Evolutionary conservation across 1,140 invertebrate species (phyloP).

Genomic region (Drosophila nebulosa): DNA sequence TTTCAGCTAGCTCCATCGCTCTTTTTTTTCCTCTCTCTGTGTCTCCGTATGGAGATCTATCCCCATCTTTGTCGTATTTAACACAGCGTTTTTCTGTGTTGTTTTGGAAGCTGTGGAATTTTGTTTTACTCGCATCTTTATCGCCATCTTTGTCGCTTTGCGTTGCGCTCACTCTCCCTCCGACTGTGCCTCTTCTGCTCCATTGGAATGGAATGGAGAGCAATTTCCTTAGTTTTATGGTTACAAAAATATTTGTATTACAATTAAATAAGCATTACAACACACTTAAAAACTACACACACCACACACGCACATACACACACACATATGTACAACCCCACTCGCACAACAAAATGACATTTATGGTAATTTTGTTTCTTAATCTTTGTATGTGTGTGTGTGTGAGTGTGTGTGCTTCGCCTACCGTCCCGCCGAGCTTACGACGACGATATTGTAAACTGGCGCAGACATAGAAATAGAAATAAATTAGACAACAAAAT

Average conservation of each 20-base stretch:
- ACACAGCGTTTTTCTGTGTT: slow-evolving; percentile 9
- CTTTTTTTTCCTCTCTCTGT: neutral
- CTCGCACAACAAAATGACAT: slow-evolving; percentile 38
- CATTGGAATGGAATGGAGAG: neutral
- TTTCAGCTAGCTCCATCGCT: neutral
- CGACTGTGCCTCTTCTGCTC: neutral
- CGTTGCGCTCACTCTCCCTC: neutral
- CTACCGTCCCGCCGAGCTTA: neutral
- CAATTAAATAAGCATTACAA: slow-evolving; percentile 45
- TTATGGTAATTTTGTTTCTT: slow-evolving; percentile 66
- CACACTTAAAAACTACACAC: slow-evolving; percentile 46
- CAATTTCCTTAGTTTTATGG: neutral
- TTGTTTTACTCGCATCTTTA: slow-evolving; percentile 35
- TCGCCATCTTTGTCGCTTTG: neutral
- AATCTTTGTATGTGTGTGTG: slow-evolving; percentile 45
- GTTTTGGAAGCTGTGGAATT: slow-evolving; percentile 31
- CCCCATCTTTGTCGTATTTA: neutral
- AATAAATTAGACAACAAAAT: slow-evolving; percentile 66
- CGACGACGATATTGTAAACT: neutral
- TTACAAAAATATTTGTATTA: slow-evolving; percentile 46
- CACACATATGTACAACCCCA: no score
- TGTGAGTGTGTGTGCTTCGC: neutral
- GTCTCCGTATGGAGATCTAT: neutral
- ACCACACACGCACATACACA: neutral
- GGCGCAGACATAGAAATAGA: slow-evolving; percentile 41